Evolutionary conservation across 2,113 vertebrate species (phyloP).

Genomic region (Eupsittula cactorum): DNA sequence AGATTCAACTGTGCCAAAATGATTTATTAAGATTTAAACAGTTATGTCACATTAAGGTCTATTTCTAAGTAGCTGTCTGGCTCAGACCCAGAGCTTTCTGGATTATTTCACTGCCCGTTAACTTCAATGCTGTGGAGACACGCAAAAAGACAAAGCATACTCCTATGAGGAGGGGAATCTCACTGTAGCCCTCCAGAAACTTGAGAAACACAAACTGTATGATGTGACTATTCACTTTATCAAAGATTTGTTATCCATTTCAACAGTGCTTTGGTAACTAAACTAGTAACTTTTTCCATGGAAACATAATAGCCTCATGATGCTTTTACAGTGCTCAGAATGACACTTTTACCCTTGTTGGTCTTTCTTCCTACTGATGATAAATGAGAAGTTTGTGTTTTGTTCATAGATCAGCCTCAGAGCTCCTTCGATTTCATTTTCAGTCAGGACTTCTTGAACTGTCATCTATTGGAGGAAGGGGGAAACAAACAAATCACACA

Average conservation of each 20-base stretch:
- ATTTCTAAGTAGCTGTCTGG: neutral
- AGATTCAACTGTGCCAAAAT: neutral
- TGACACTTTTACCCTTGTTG: slow-evolving; percentile 73
- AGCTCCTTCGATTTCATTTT: slow-evolving; percentile 74
- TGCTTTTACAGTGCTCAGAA: neutral
- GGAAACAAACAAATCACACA: neutral
- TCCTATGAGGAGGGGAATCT: neutral
- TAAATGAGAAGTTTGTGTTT: slow-evolving; percentile 72
- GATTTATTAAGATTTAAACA: neutral
- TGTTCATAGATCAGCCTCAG: slow-evolving; percentile 76
- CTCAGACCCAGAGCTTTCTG: neutral
- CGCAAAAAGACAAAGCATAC: neutral
- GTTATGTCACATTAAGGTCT: neutral
- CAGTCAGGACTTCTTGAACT: slow-evolving; percentile 61
- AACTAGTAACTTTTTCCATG: neutral
- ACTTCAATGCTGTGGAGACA: neutral
- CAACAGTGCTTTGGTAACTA: neutral
- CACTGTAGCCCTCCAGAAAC: neutral
- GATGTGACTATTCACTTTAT: neutral
- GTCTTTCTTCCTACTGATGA: slow-evolving; percentile 72
- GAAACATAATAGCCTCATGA: neutral
- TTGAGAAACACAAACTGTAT: neutral
- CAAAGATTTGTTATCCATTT: neutral
- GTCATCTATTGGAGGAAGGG: slow-evolving; percentile 1
- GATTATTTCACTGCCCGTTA: neutral